Evolutionary conservation across 2,113 vertebrate species (phyloP).

Genomic region (Motacilla tschutschensis): DNA sequence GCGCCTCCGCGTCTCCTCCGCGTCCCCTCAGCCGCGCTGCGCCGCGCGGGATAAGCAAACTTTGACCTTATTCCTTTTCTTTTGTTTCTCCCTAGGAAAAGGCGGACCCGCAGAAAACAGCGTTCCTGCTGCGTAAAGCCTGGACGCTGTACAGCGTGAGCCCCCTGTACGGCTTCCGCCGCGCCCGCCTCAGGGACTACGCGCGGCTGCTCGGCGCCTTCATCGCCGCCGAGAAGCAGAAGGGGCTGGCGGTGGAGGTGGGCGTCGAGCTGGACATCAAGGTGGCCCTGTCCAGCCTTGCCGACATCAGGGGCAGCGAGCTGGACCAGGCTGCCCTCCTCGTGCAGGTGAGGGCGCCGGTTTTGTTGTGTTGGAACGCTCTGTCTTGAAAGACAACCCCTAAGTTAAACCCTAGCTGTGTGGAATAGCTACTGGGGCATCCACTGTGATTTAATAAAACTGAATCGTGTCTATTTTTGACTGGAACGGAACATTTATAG

Average conservation of each 20-base stretch:
- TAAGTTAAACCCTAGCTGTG: accelerated
- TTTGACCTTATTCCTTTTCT: neutral
- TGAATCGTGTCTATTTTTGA: neutral
- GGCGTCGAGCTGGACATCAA: conserved; percentile 71
- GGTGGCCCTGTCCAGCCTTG: conserved; percentile 76
- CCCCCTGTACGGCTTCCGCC: conserved; percentile 83
- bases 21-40: neutral
- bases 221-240: conserved; percentile 83
- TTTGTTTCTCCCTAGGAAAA: conserved; percentile 52
- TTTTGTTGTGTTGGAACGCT: neutral
- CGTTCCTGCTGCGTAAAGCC: conserved; percentile 77
- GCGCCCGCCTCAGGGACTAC: conserved; percentile 76
- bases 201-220: conserved; percentile 79
- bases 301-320: conserved; percentile 71
- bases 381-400: too few species aligned
- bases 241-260: conserved; percentile 79
- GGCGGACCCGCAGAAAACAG: conserved; percentile 65
- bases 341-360: conserved; percentile 76
- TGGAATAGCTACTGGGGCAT: neutral
- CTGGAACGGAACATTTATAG: neutral
- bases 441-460: neutral
- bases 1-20: neutral
- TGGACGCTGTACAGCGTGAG: conserved; percentile 90
- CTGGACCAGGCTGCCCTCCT: conserved; percentile 80
- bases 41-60: neutral